Evolutionary conservation across 1,140 invertebrate genomes (phyloP).

Genomic region (Argopecten irradians): DNA sequence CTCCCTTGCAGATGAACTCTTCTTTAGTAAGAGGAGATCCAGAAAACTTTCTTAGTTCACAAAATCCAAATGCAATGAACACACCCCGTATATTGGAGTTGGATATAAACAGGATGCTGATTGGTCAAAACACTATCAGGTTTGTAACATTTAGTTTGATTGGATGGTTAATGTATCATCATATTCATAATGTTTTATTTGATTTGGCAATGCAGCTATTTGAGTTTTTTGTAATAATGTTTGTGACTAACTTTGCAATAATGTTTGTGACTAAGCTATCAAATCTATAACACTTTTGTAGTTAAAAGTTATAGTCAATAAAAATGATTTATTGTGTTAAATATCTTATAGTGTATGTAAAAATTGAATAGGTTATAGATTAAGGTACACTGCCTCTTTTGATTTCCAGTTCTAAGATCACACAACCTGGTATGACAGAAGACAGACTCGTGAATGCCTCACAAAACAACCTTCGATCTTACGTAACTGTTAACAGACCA

Average conservation of each 20-base stretch:
- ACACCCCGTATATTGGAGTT: constrained; percentile 75
- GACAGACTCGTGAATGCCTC: constrained; percentile 70
- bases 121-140: constrained; percentile 76
- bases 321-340: not conserved
- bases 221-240: too few species aligned
- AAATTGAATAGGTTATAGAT: not conserved
- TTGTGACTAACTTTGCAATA: not conserved
- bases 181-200: too few species aligned
- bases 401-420: constrained; percentile 62
- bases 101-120: constrained; percentile 77
- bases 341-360: not conserved
- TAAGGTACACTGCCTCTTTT: not conserved
- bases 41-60: constrained; percentile 28
- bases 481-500: constrained; percentile 72
- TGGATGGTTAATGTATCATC: not conserved
- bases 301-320: not conserved
- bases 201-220: too few species aligned
- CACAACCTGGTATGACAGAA: constrained; percentile 59
- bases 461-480: constrained; percentile 69
- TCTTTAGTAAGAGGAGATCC: constrained; percentile 56
- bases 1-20: constrained; percentile 59
- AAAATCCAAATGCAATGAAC: constrained; percentile 55
- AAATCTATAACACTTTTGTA: too few species aligned
- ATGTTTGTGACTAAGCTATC: not conserved
- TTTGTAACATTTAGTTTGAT: constrained; percentile 37